Percentiles rank a stretch among this genome's conserved stretches.
These are phyloP conservation scores for Leptinotarsa lineolata DNA, from an alignment of 1,140 invertebrate species.

Conservation along the genomic window DNA sequence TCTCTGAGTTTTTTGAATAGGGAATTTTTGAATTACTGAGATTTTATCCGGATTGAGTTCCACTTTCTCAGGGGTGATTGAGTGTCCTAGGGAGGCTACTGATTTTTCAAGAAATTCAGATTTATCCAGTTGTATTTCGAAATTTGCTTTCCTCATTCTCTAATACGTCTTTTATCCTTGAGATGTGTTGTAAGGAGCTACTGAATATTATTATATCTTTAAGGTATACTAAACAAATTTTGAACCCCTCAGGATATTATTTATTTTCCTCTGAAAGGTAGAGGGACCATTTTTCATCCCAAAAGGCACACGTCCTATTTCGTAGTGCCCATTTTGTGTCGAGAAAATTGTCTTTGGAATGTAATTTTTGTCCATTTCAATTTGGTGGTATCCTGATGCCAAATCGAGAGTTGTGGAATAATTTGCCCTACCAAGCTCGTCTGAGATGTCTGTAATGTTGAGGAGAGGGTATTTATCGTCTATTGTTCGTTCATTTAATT, in stretches of 20 bases:
- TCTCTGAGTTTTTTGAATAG: conserved; percentile 14
- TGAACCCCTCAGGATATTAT: conserved; percentile 50
- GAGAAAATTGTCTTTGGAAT: conserved; percentile 55
- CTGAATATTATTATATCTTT: conserved; percentile 38
- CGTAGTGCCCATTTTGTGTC: conserved; percentile 37
- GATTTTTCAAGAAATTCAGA: conserved; percentile 47
- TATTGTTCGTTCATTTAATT: conserved; percentile 1
- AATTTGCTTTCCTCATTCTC: conserved; percentile 27
- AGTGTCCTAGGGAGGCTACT: conserved; percentile 53
- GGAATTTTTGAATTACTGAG: conserved; percentile 26
- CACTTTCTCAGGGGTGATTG: conserved; percentile 28
- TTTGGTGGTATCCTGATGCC: conserved; percentile 58
- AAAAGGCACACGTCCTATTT: conserved; percentile 54
- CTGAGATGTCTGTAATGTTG: conserved; percentile 42
- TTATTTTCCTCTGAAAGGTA: conserved; percentile 57
- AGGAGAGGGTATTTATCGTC: conserved; percentile 23
- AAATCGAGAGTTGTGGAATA: conserved; percentile 57
- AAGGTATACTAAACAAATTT: conserved; percentile 38
- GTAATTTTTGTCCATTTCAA: conserved; percentile 50
- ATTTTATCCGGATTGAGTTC: conserved; percentile 38
- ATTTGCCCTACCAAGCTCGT: conserved; percentile 48
- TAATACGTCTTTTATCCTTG: conserved; percentile 24
- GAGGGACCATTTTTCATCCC: conserved; percentile 55
- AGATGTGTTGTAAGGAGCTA: conserved; percentile 30
- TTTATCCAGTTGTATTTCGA: conserved; percentile 46